Base-by-base conservation (phyloP, 2,888 invertebrate species). In the Zygothrica quintamaculata region DNA sequence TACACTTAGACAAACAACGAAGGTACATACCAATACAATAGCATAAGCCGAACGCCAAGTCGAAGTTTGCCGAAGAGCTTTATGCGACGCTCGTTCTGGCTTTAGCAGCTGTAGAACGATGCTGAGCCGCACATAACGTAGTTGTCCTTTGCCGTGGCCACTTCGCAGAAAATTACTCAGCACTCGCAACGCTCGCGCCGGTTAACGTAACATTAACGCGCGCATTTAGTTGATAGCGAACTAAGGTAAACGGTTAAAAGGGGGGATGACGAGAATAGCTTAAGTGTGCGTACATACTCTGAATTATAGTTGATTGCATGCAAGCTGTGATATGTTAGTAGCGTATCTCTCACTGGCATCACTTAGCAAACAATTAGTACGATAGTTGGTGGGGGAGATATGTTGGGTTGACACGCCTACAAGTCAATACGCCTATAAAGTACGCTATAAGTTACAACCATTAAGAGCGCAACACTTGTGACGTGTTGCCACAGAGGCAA, bases 111-210 rank as follows among this genome's bases (percentile, higher is more conserved):
- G 18, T 31, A 25, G 15, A 46, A 36, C 42, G 25, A 40, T 60
- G 56, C 60, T 59, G 55, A 50, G 58, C 36, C 70, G 77, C 77
- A 71, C 88, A 88, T 88, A 87, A 77, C 86, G 84, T 73, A 84
- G 84, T 73, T 84, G 84, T 85, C 88, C 86, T 79, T 88, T 79
- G 87, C 69, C 84, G 76, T 77, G 81, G 73, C 65, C 76, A 71
- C 70, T 65, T 81, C 87, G 74, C 53, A 59, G 36, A 40, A 48
- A 53, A 42, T 43, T 47, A 53, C 25, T 58, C 51, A 12, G 65
- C 31, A n/a, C n/a, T 55, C 40, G 57, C 47, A 40, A n/a, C 12
- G 16, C 34, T 48, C 47, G 77, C 80, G 79, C 84, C 80, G 80
- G 81, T 71, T 50, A 48, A 56, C 33, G 46, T 55, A 11, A 13